Evolutionary conservation across 2,113 vertebrate species (phyloP).

Genomic region (Gallinago media): DNA sequence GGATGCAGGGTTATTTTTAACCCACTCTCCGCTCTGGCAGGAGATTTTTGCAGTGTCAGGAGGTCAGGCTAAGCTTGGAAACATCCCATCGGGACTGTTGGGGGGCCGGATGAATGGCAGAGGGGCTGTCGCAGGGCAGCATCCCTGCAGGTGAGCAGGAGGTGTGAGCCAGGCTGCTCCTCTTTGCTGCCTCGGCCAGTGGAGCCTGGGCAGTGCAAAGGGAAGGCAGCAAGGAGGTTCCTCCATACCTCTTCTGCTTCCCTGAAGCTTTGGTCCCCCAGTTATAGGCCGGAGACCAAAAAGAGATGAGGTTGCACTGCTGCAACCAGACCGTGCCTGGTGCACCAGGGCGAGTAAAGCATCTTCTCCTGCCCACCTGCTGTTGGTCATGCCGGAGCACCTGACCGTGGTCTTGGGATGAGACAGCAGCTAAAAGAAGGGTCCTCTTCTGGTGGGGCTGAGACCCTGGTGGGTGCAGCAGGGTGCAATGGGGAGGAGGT

Average conservation of each 20-base stretch:
- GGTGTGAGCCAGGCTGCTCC: background rate
- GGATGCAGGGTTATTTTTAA: background rate
- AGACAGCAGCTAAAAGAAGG: background rate
- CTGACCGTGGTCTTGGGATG: background rate
- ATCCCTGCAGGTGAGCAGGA: rapidly evolving
- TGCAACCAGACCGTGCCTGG: rapidly evolving
- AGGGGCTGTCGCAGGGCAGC: background rate
- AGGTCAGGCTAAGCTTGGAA: background rate
- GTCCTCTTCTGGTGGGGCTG: background rate
- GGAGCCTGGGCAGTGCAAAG: background rate
- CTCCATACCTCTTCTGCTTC: background rate
- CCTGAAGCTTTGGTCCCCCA: background rate
- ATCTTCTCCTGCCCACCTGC: rapidly evolving
- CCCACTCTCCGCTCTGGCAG: background rate
- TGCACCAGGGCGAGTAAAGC: background rate
- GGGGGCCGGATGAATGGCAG: background rate
- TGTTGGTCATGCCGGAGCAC: background rate
- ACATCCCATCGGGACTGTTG: rapidly evolving
- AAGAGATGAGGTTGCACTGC: rapidly evolving
- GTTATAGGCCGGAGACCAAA: background rate
- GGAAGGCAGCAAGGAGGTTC: background rate
- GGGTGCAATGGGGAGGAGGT: background rate
- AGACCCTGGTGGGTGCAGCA: background rate
- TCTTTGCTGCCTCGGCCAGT: rapidly evolving
- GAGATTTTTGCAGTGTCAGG: background rate